Evolutionary conservation across 92 coral and sea anemone genomes (phyloP).

Genomic region (Epizoanthus illoricatus): DNA sequence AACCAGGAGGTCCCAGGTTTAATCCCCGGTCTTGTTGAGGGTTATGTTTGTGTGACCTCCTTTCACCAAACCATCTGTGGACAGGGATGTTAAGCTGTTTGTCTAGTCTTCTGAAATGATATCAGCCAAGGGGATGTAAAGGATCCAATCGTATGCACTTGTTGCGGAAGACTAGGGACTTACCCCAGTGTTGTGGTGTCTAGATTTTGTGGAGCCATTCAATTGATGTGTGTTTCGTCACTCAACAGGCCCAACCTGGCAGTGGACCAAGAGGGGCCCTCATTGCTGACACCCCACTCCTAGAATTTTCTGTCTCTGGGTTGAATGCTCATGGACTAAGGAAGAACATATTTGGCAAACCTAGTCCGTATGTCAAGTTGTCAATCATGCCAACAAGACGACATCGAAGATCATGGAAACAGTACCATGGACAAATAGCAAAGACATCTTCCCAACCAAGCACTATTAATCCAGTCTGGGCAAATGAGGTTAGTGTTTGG

Average conservation of each 20-base stretch:
- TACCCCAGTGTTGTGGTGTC: too few species aligned
- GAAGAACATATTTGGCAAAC: conserved; percentile 92
- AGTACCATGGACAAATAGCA: conserved; percentile 95
- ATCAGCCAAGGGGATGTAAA: too few species aligned
- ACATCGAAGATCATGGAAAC: conserved; percentile 94
- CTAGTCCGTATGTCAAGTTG: conserved; percentile 96
- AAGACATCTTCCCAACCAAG: conserved; percentile 86
- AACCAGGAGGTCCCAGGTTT: too few species aligned
- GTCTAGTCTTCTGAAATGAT: too few species aligned
- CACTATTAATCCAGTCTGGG: conserved; percentile 92
- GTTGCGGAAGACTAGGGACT: too few species aligned
- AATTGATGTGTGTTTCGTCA: neutral
- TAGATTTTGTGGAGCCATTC: too few species aligned
- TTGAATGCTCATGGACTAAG: conserved; percentile 85
- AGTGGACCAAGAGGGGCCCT: conserved; percentile 57
- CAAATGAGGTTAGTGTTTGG: conserved; percentile 69
- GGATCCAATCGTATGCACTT: too few species aligned
- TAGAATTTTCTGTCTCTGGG: conserved; percentile 84
- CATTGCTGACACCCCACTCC: conserved; percentile 56
- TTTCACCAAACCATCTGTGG: too few species aligned
- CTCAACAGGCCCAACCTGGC: conserved; percentile 37
- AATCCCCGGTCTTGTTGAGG: too few species aligned
- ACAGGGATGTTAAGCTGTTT: too few species aligned
- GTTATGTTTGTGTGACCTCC: too few species aligned
- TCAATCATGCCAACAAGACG: conserved; percentile 89